Evolutionary conservation across 2,113 vertebrate species (phyloP).

Genomic region (Apus apus): DNA sequence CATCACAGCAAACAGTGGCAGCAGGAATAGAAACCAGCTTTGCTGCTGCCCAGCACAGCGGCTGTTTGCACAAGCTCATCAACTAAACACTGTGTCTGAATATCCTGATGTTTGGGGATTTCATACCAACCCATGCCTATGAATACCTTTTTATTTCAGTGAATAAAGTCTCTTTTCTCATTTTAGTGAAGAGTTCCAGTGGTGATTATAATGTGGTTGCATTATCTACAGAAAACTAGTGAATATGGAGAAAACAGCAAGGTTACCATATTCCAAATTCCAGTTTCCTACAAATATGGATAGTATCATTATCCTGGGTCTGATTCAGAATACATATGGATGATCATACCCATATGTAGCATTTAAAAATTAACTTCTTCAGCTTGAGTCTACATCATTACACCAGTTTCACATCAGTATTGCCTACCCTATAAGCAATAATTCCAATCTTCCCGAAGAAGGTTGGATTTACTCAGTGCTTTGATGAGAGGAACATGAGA

Average conservation of each 20-base stretch:
- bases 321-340: not conserved
- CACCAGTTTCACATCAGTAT: not conserved
- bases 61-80: not conserved
- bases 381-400: not conserved
- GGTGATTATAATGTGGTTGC: not conserved
- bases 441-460: not conserved
- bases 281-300: not conserved
- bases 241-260: not conserved
- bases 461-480: not conserved
- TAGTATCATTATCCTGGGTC: not conserved
- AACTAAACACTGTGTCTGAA: not conserved
- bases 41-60: not conserved
- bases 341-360: not conserved
- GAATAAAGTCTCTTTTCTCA: not conserved
- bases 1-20: not conserved
- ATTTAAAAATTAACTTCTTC: not conserved
- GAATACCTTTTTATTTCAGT: not conserved
- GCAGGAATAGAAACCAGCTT: not conserved
- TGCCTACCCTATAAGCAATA: not conserved
- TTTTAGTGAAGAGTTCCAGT: not conserved
- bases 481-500: not conserved
- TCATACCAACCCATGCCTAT: not conserved
- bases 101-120: not conserved
- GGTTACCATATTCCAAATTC: not conserved
- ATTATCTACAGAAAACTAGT: slow-evolving; percentile 4